Evolutionary conservation across 2,888 invertebrate genomes (phyloP).

Genomic region (Archips crataeganus): DNA sequence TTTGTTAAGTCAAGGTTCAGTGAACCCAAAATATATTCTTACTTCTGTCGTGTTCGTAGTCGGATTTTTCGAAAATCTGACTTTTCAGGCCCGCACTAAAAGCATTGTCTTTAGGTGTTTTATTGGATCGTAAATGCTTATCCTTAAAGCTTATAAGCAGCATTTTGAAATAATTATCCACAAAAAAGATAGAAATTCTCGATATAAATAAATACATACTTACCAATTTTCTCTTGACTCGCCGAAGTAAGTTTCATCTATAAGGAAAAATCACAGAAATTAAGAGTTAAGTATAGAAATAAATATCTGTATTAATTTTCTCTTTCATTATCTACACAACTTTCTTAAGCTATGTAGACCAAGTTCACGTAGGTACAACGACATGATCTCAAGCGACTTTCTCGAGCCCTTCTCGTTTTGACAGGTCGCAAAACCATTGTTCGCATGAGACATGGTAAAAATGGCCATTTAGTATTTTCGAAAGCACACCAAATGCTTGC

Average conservation of each 20-base stretch:
- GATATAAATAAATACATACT: neutral
- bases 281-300: too few species aligned
- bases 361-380: conserved; percentile 45
- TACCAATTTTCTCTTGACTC: neutral
- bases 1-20: conserved; percentile 10
- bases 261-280: too few species aligned
- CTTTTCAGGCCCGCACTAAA: neutral
- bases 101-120: neutral
- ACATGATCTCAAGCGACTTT: conserved; percentile 57
- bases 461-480: conserved; percentile 79
- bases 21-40: neutral
- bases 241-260: neutral
- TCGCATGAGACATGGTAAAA: conserved; percentile 68
- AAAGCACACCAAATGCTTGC: conserved; percentile 81
- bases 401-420: conserved; percentile 58
- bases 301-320: too few species aligned
- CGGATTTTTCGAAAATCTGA: neutral
- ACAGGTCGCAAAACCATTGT: conserved; percentile 64
- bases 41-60: neutral
- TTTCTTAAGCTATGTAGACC: conserved; percentile 1
- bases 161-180: neutral
- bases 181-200: neutral
- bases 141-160: neutral
- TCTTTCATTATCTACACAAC: too few species aligned
- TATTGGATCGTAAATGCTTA: neutral